Evolutionary conservation across 2,888 invertebrate species (phyloP).

Genomic region (Pachymerium ferrugineum): DNA sequence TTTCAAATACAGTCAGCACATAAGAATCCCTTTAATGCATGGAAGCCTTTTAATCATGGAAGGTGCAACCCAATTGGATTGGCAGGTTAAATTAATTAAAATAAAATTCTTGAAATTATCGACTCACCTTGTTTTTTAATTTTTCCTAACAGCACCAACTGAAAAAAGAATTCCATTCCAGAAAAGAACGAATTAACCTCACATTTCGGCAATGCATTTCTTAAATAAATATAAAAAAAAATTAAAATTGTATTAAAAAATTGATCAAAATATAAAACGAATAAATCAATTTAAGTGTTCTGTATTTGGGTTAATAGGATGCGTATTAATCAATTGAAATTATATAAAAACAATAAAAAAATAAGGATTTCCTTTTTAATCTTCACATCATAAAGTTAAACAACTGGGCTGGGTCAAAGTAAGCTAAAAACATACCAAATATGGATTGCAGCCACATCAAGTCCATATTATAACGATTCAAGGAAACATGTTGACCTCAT

Average conservation of each 20-base stretch:
- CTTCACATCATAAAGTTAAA: conserved; percentile 2
- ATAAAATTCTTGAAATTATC: not conserved
- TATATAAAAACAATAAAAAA: not conserved
- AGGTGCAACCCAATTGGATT: conserved; percentile 51
- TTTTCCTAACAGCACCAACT: conserved; percentile 1
- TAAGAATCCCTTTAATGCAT: conserved; percentile 46
- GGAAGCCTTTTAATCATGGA: conserved; percentile 52
- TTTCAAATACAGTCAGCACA: conserved; percentile 39
- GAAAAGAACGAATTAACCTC: not conserved
- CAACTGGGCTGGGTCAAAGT: not conserved
- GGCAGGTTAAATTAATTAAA: conserved; percentile 45
- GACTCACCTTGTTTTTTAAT: not conserved
- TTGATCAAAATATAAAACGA: not conserved
- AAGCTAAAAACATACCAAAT: conserved; percentile 18
- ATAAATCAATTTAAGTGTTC: too few relatives aligned
- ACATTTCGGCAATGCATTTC: conserved; percentile 15
- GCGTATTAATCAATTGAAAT: not conserved
- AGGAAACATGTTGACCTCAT: not conserved
- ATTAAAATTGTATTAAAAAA: not conserved
- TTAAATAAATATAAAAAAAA: not conserved
- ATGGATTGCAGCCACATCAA: not conserved
- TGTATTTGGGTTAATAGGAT: conserved; percentile 1
- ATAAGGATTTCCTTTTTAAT: conserved; percentile 19
- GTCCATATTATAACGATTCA: not conserved
- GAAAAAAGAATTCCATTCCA: not conserved